A percentile compares a stretch with the other conserved stretches of the same genome.
Conservation (phyloP, 2,113 vertebrate species). For the Jaculus jaculus region DNA sequence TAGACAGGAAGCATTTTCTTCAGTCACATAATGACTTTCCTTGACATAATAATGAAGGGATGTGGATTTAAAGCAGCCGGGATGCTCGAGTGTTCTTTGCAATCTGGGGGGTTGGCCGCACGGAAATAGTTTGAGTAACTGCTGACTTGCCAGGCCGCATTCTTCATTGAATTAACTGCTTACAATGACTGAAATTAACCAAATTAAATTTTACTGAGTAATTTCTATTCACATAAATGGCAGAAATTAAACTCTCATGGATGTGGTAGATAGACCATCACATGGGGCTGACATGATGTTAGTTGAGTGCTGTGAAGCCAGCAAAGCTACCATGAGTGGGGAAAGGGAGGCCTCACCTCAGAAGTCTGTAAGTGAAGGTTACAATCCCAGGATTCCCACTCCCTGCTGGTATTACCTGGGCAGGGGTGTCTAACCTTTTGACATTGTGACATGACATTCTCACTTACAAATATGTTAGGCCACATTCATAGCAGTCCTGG, state of each 20-base stretch:
- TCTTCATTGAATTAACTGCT: constrained; percentile 64
- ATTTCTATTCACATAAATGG: constrained; percentile 61
- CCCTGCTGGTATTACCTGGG: background rate
- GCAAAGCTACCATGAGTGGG: background rate
- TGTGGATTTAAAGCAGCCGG: constrained; percentile 73
- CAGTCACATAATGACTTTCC: constrained; percentile 68
- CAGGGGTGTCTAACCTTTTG: too few relatives aligned
- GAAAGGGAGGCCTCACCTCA: background rate
- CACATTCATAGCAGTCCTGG: too few relatives aligned
- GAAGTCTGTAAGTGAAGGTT: background rate
- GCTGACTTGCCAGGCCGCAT: background rate
- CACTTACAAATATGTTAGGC: too few relatives aligned
- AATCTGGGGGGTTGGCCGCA: constrained; percentile 42
- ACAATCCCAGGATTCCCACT: background rate
- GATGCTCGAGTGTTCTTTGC: constrained; percentile 44
- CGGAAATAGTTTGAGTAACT: constrained; percentile 39
- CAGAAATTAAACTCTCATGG: constrained; percentile 43
- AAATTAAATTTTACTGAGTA: constrained; percentile 76
- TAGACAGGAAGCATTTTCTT: constrained; percentile 73
- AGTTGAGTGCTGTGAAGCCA: background rate
- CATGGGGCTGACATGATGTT: background rate
- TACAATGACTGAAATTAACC: constrained; percentile 57
- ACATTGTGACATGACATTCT: too few relatives aligned
- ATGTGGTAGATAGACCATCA: background rate
- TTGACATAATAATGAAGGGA: constrained; percentile 67